Base-by-base conservation (phyloP, 1,140 invertebrate genomes). In the Goniozus legneri region DNA sequence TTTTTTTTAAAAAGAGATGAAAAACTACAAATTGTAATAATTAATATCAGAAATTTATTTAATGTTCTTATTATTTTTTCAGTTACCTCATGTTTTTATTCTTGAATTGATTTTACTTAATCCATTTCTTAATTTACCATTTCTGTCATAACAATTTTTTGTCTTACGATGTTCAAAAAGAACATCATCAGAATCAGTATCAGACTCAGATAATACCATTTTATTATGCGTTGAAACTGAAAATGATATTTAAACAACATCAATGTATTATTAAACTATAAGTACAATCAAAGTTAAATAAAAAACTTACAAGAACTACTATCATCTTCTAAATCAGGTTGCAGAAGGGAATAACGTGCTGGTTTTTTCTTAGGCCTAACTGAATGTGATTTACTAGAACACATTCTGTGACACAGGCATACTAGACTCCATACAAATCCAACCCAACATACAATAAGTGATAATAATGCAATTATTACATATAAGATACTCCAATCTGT, bases 401-500 rank as follows among this genome's bases (percentile, higher is more conserved):
- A 84, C 44, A 79, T 76, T 60, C 78, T 79, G 31, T 82, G 78
- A 51, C 83, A 86, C 2, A 85, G 64, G 57, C 85, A 89, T 33
- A 86, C 71, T 13, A 85, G 62, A 24, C 81, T 82, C 89, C 89
- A 91, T 36, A 86, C 71, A 22, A 83, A 64, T 21, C 81, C 84
- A 16, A 84, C 78, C 33, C 86, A 71, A 40, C 81, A 69, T 1
- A 90, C 61, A 21, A 89, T 75, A 15, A 83, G 52, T 19, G 83
- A 78, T 43, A 90, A 79, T 15, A 85, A 68, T 32, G 85, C 83
- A 42, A 94, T 85, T 50, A 89, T 84, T 2, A 93, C 89, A 65
- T 94, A 93, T 10, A 94, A 74, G 49, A 92, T 85, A 56, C 89
- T 92, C 91, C 91, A 94, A 73, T 89, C 88, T 89, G 61, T 47